These are phyloP conservation scores for Drosophila barbarae DNA, from an alignment of 2,888 invertebrate genomes.

Conservation along the genomic window DNA sequence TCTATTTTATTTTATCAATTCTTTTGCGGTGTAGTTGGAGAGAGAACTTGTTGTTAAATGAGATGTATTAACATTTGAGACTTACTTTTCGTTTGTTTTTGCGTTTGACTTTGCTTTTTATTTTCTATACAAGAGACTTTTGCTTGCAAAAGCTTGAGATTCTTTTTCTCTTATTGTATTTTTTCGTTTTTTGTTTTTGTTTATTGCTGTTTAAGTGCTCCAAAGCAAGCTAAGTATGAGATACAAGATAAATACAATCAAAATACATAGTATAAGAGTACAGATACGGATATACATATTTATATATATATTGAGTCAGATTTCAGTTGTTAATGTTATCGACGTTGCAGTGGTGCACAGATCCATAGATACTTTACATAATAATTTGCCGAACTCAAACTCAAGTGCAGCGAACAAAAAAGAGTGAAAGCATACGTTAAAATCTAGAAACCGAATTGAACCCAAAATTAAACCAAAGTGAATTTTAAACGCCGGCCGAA, in stretches of 20 bases:
- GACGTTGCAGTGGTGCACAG: slow-evolving; percentile 32
- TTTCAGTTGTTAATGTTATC: slow-evolving; percentile 19
- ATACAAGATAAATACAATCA: slow-evolving; percentile 78
- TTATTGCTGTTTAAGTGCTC: slow-evolving; percentile 78
- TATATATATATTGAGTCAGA: slow-evolving; percentile 32
- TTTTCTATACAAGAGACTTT: slow-evolving; percentile 53
- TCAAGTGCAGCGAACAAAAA: slow-evolving; percentile 19
- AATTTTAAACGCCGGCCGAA: slow-evolving; percentile 6
- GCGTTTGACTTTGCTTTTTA: slow-evolving; percentile 52
- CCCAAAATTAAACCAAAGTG: neutral
- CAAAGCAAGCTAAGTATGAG: slow-evolving; percentile 80
- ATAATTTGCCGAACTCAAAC: slow-evolving; percentile 9
- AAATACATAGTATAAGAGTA: slow-evolving; percentile 68
- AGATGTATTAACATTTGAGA: slow-evolving; percentile 63
- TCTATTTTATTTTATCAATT: slow-evolving; percentile 4
- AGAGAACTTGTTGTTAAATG: slow-evolving; percentile 50
- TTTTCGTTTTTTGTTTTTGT: slow-evolving; percentile 50
- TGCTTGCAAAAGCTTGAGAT: slow-evolving; percentile 44
- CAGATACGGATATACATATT: slow-evolving; percentile 40
- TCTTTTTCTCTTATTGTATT: slow-evolving; percentile 55
- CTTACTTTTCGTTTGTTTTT: slow-evolving; percentile 72
- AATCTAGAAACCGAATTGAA: slow-evolving; percentile 2
- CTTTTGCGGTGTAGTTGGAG: slow-evolving; percentile 38
- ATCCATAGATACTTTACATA: slow-evolving; percentile 7
- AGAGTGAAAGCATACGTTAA: slow-evolving; percentile 20